Evolutionary conservation across 2,113 vertebrate species (phyloP), one percentile per base, ranked within the genome.

Genomic region (Solea solea): DNA sequence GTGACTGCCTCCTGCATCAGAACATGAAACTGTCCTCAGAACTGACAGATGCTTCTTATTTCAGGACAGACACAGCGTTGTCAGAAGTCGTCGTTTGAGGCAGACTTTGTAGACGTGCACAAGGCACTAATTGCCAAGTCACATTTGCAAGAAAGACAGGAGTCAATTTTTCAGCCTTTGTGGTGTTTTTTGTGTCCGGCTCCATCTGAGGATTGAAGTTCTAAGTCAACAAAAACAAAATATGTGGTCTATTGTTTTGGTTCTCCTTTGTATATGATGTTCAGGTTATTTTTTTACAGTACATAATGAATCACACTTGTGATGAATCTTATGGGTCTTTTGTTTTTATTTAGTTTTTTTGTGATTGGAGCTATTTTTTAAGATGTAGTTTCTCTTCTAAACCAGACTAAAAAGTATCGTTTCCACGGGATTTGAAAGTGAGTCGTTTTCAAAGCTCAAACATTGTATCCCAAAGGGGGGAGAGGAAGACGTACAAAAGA

Each of bases 1-100:
- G 92, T 88, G 86, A 75, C 78, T 82, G 86, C 78, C 86, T 90
- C 78, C 84, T 90, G 88, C 90, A 90, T 90, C 89, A 90, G 87
- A 92, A 94, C 89, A 93, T 92, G 90, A 93, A 93, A 90, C 91
- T 89, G 84, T 86, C 87, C 87, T 94, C 91, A 94, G 90, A 94
- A 93, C 92, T 93, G 92, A 92, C 94, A 94, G 93, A 93, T 94
- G 94, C 91, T 93, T 88, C 90, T 91, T 88, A 89, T 93, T 92
- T 91, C 81, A 74, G 90, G 90, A 91, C 85, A 89, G 91, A 91
- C 88, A 88, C 72, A 64, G 76, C 51, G 80, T 88, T 80, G 88
- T 93, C 90, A 92, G 92, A 93, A 93, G 91, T 91, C 86, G 82
- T 76, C 49, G 86, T 93, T 91, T 93, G 90, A 93, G 91, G 88